Percentiles rank a stretch among this genome's conserved stretches.
Conservation (phyloP, 2,888 invertebrate genomes). For the Perdita meconis region DNA sequence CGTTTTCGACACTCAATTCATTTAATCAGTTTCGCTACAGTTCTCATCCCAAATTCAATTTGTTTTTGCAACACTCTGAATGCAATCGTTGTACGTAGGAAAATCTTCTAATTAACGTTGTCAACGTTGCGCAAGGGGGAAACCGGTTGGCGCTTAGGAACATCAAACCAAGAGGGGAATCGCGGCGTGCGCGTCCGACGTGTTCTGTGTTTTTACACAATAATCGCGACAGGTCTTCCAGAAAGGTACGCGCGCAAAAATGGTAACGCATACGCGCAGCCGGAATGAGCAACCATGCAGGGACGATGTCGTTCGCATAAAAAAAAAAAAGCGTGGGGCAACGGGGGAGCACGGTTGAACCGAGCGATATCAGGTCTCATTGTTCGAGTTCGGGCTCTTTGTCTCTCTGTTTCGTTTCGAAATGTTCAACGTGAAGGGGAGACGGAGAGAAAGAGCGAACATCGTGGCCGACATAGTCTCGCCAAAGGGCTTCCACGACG, state of each 20-base stretch:
- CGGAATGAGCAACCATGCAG: conserved; percentile 1
- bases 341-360: conserved; percentile 39
- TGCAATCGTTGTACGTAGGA: background rate
- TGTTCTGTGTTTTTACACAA: conserved; percentile 16
- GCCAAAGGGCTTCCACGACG: conserved; percentile 35
- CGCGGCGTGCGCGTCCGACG: background rate
- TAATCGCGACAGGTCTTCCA: conserved; percentile 24
- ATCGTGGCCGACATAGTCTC: conserved; percentile 35
- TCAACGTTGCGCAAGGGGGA: background rate
- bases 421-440: conserved; percentile 30
- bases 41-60: too few species aligned
- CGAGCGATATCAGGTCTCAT: conserved; percentile 63
- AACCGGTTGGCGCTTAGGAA: conserved; percentile 16
- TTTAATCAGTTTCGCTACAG: too few species aligned
- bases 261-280: background rate
- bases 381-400: conserved; percentile 68
- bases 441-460: conserved; percentile 27
- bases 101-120: background rate
- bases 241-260: background rate
- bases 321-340: conserved; percentile 4
- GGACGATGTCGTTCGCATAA: conserved; percentile 21
- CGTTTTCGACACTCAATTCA: too few species aligned
- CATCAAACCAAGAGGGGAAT: conserved; percentile 1
- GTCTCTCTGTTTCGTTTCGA: conserved; percentile 64
- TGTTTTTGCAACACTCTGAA: too few species aligned